Base-by-base conservation (phyloP, 2,797 vertebrate species). In the Synanceia verrucosa region DNA sequence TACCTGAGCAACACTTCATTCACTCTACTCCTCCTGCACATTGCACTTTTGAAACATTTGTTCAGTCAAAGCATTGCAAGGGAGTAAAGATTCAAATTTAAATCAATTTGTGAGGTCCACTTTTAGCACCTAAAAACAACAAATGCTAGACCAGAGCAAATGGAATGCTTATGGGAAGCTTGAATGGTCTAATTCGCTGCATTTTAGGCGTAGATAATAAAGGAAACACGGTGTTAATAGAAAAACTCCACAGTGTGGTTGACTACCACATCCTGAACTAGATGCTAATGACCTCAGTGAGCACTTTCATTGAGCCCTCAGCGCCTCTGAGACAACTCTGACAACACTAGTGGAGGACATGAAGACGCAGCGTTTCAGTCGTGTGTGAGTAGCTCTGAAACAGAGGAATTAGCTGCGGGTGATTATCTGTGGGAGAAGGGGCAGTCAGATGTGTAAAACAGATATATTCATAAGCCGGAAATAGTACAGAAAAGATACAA, bases 401-500 rank as follows among this genome's bases (percentile, higher is more conserved):
- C 33, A 62, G 28, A 55, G n/a, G 48, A 76, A 62, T 75, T 61
- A 74, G 21, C 69, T 73, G 52, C 29, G 39, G 44, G 55, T 69
- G 65, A 76, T 84, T 62, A 64, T 79, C 64, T 44, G 61, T 65
- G 64, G 67, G 56, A 65, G 51, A 48, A 63, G 36, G 46, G 47
- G 24, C 23, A 74, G 66, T 64, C 72, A 79, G 71, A 88, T 89
- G 78, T 62, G 64, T 76, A n/a, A 46, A 65, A 73, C 65, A 77
- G 85, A 86, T 84, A 86, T 84, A 76, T 72, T 77, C 24, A 64
- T 65, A 59, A 70, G 74, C 26, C 37, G 47, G 78, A 86, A 86
- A 88, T 77, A 78, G 65, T 59, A 85, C 37, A 83, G 74, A 81
- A 71, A 70, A 82, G 84, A 88, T 80, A 86, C 76, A 86, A 92